Base-by-base conservation (phyloP, 2,888 invertebrate species). In the Ectropis crepuscularia region DNA sequence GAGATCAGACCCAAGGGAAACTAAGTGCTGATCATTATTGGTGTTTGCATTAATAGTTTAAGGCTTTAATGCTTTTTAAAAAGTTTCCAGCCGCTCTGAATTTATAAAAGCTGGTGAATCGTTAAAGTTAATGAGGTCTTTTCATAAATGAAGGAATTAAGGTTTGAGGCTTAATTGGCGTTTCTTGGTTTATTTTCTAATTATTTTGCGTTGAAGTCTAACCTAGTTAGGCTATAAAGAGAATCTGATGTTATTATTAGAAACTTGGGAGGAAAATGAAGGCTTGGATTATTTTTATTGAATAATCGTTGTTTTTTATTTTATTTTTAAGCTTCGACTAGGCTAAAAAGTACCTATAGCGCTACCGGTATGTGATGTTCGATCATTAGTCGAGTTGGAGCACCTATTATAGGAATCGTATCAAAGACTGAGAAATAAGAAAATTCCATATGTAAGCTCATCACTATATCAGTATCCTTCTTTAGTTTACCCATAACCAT, bases 11-110 rank as follows among this genome's bases (percentile, higher is more conserved):
- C 10, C 11, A 46, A 28, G 28, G 38, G 49, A 49, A 54, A 48
- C 58, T 58, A 49, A 54, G 57, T 6, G 48, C 63, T 50, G 57
- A 58, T 63, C 58, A 58, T 58, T 63, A 63, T 57, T 63, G 53
- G 57, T 58, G 51, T 58, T 62, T 39, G 43, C 9, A 45, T 50
- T 57, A 57, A 51, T 51, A 50, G 50, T 57, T 61, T 12, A 39
- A 49, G 28, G 39, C 28, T 46, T 50, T 50, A 53, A 45, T 38
- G 61, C 37, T 55, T 50, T 49, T 43, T 7, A 48, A 55, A 54
- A 61, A 54, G 48, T 49, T 61, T 48, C 10, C n/a, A 54, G 42
- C 11, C 49, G 36, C 36, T 61, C 49, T 41, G 55, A 42, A 62
- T 57, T 47, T 53, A 39, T 50, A 43, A 37, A 59, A 48, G 49